Evolutionary conservation across 2,797 vertebrate species (phyloP).

Genomic region (Coregonus ussuriensis): DNA sequence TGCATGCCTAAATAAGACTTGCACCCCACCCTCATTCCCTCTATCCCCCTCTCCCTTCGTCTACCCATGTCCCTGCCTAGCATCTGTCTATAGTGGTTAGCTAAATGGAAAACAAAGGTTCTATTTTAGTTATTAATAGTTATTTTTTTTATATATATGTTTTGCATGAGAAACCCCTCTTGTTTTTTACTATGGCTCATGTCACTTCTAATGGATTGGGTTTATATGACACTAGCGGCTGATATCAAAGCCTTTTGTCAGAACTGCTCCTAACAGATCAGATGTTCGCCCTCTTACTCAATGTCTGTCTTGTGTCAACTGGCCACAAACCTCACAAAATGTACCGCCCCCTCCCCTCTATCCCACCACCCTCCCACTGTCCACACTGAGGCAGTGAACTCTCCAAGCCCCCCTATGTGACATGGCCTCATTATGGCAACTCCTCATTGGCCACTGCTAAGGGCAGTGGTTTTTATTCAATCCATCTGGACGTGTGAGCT

Average conservation of each 20-base stretch:
- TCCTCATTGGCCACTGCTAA: constrained; percentile 38
- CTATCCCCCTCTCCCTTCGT: not conserved
- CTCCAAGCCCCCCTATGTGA: constrained; percentile 21
- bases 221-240: constrained; percentile 56
- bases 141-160: constrained; percentile 44
- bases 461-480: constrained; percentile 27
- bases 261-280: constrained; percentile 58
- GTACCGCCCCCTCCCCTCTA: constrained; percentile 13
- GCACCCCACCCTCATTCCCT: constrained; percentile 26
- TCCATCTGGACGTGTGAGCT: constrained; percentile 25
- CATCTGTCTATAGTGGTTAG: constrained; percentile 54
- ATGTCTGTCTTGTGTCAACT: constrained; percentile 56
- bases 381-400: constrained; percentile 41
- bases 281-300: constrained; percentile 54
- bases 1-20: constrained; percentile 59
- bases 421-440: constrained; percentile 47
- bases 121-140: constrained; percentile 58
- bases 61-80: constrained; percentile 26
- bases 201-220: constrained; percentile 50
- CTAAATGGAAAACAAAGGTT: constrained; percentile 60
- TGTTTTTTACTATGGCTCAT: constrained; percentile 22
- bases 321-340: constrained; percentile 28
- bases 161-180: constrained; percentile 42
- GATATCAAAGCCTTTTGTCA: constrained; percentile 63
- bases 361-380: not conserved